Evolutionary conservation across 1,140 invertebrate species (phyloP).

Genomic region (Chironomus striatipennis): DNA sequence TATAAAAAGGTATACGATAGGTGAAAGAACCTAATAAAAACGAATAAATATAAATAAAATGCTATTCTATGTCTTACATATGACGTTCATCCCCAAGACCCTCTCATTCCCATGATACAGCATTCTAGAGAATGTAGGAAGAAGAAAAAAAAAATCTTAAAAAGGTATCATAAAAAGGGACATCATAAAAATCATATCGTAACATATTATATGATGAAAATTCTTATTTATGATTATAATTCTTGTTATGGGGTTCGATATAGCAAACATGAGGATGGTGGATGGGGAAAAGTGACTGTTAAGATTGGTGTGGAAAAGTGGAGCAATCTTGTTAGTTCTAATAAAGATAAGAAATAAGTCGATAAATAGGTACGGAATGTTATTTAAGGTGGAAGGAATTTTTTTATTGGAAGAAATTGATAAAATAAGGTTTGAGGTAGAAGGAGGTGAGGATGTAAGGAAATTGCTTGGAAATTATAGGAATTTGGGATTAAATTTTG

Average conservation of each 20-base stretch:
- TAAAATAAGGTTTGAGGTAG: too few relatives aligned
- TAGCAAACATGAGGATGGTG: neutral
- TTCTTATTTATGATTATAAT: constrained; percentile 23
- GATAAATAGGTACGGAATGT: too few relatives aligned
- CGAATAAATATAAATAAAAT: constrained; percentile 14
- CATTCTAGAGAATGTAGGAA: too few relatives aligned
- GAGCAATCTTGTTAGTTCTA: neutral
- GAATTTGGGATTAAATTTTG: too few relatives aligned
- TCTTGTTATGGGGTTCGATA: neutral
- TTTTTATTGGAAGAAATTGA: too few relatives aligned
- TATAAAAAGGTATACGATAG: constrained; percentile 21
- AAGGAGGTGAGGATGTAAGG: too few relatives aligned
- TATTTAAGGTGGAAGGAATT: too few relatives aligned
- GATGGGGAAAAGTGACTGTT: neutral
- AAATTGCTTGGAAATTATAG: too few relatives aligned
- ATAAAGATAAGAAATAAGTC: neutral
- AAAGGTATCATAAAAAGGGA: constrained; percentile 23
- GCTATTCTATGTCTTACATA: neutral
- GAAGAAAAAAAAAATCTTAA: neutral
- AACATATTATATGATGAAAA: constrained; percentile 22
- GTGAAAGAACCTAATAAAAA: constrained; percentile 23
- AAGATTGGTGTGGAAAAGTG: neutral
- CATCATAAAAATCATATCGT: constrained; percentile 22
- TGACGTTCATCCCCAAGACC: neutral
- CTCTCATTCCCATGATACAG: neutral